Evolutionary conservation across 2,113 vertebrate genomes (phyloP), one percentile per base, ranked within the genome.

Genomic region (Oostethus manadensis): DNA sequence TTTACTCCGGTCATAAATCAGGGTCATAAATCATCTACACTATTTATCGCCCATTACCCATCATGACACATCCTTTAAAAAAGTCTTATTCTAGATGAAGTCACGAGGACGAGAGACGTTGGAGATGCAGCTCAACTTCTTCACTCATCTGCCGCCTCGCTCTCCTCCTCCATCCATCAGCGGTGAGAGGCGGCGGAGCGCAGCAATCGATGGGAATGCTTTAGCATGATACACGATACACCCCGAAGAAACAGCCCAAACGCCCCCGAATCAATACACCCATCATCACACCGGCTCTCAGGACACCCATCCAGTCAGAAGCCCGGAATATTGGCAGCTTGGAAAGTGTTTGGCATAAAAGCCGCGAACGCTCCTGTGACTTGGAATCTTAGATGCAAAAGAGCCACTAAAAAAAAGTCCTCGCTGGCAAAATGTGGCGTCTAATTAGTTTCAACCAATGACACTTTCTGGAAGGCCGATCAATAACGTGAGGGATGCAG

Each of bases 171-270:
- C 69, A 66, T 74, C 73, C 60, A 76, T 82, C 84, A 79, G 47
- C 43, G 45, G 51, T 16, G 68, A 72, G 67, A 76, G 71, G 73
- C 65, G 7, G 64, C 43, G 59, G 60, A 66, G 71, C 60, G 35
- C 58, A 64, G 62, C 65, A 3, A 73, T 87, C 82, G 7, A 85
- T 82, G 74, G 20, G 53, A 21, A 51, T 62, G 76, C 70, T 84
- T 76, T 78, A 64, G 71, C 45, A 50, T 58, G 80, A 82, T 82
- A 86, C n/a, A 64, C 71, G 79, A 84, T 81, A 84, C 84, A 79
- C 77, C 76, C 77, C 63, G 66, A 68, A 68, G 74, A 64, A 80
- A 64, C 70, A 48, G 62, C 73, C 73, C 60, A 62, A 81, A 74
- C 48, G 23, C 60, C 67, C 60, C 57, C 9, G 13, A 64, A 81